Conservation (phyloP, 2,113 vertebrate species). For the Stictonetta naevosa region DNA sequence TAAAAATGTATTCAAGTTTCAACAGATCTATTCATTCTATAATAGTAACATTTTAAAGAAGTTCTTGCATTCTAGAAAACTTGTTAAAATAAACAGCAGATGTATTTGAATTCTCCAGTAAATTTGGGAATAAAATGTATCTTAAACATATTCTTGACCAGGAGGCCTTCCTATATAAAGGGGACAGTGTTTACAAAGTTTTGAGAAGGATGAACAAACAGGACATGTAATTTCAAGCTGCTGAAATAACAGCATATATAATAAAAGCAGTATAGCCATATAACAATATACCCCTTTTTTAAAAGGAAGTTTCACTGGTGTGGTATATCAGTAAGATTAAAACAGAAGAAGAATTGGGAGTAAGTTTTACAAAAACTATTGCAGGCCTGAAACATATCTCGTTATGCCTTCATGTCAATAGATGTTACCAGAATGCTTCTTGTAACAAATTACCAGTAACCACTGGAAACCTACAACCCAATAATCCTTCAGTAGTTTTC, state of each 20-base stretch:
- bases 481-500: constrained; percentile 38
- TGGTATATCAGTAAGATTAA: background rate
- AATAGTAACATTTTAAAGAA: background rate
- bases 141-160: background rate
- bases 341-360: background rate
- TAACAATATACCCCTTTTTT: background rate
- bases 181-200: background rate
- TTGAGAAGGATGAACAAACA: background rate
- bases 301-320: background rate
- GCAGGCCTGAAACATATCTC: background rate
- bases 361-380: background rate
- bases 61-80: background rate
- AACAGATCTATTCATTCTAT: background rate
- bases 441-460: background rate
- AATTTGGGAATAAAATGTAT: background rate
- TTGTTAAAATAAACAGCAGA: background rate
- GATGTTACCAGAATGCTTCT: background rate
- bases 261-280: background rate
- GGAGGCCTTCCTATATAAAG: background rate
- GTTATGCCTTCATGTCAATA: background rate
- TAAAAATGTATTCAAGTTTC: background rate
- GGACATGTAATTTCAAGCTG: background rate
- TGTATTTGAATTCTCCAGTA: background rate
- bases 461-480: constrained; percentile 1
- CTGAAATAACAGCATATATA: background rate